A percentile compares a stretch with the other conserved stretches of the same genome.
Evolutionary conservation across 2,888 invertebrate genomes (phyloP).

Genomic region (Platycheirus albimanus): DNA sequence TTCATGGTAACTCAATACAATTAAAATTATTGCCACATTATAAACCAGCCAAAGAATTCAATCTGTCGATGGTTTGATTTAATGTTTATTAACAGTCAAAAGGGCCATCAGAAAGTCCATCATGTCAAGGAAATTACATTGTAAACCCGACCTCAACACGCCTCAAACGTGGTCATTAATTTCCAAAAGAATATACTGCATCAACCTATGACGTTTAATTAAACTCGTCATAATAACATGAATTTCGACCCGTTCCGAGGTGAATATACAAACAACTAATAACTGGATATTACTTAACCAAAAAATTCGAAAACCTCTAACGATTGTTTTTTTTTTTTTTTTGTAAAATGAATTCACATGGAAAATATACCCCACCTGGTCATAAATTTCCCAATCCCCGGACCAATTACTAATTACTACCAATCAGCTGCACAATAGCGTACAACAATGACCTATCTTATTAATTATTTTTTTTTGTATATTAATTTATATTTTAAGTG

Average conservation of each 20-base stretch:
- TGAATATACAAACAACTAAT: neutral
- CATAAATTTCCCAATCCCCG: slow-evolving; percentile 23
- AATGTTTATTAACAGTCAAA: too few species aligned
- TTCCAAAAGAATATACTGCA: neutral
- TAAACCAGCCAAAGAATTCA: too few species aligned
- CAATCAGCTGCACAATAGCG: slow-evolving; percentile 1
- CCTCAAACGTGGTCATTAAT: slow-evolving; percentile 3
- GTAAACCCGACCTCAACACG: slow-evolving; percentile 7
- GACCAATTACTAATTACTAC: slow-evolving; percentile 3
- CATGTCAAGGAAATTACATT: neutral
- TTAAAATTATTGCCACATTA: too few species aligned
- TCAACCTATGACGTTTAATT: slow-evolving; percentile 8
- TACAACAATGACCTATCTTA: neutral
- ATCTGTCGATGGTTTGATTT: too few species aligned
- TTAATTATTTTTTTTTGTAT: neutral
- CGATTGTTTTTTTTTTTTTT: neutral
- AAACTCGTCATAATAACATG: slow-evolving; percentile 32
- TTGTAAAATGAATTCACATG: neutral
- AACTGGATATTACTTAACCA: slow-evolving; percentile 15
- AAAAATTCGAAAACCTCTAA: neutral
- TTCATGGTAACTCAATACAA: too few species aligned
- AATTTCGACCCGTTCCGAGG: slow-evolving; percentile 32
- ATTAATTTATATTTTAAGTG: neutral
- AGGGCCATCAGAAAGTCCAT: slow-evolving; percentile 5
- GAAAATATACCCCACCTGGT: slow-evolving; percentile 8